Evolutionary conservation across 2,888 invertebrate species (phyloP), one percentile per base, ranked within the genome.

Genomic region (Pseudoips prasinana): DNA sequence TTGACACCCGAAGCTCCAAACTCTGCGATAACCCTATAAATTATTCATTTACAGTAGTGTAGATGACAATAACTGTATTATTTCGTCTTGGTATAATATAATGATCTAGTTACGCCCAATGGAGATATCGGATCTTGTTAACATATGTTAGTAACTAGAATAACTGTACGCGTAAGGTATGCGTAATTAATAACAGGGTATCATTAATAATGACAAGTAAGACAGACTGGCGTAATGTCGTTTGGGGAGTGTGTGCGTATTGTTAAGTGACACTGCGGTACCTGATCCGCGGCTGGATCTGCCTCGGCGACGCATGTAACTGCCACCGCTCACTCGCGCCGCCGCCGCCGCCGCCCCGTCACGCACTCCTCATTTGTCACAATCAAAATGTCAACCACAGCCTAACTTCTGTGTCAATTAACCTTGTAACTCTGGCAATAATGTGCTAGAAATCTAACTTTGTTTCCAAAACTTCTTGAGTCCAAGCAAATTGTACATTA

Each of bases 161-260:
- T 77, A 71, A 71, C 67, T 67, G 58, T 69, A 51, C 63, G 62
- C 55, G 63, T 60, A 62, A 58, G 55, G 58, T 64, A 14, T 2
- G 7, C 7, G 20, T 73, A 72, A 81, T 82, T 80, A 82, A 80
- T 82, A 74, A 74, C 65, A 48, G 50, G 55, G 58, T 67, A 74
- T 74, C 69, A 69, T 75, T 78, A 72, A 74, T 75, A 73, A 74
- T 68, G 73, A 73, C 70, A 65, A 64, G 73, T 73, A 64, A 68
- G 62, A 59, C 51, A 57, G 57, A 53, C 54, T 43, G 52, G 55
- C 55, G 55, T 55, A 47, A 49, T 54, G 53, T 48, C 50, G 45
- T 46, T 46, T 39, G 40, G 59, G 54, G 61, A 60, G 48, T 55
- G 40, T 61, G 48, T 52, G 40, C 49, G 46, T 55, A 52, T 49